Evolutionary conservation across 2,113 vertebrate species (phyloP), one percentile per base, ranked within the genome.

Genomic region (Amblyornis subalaris): DNA sequence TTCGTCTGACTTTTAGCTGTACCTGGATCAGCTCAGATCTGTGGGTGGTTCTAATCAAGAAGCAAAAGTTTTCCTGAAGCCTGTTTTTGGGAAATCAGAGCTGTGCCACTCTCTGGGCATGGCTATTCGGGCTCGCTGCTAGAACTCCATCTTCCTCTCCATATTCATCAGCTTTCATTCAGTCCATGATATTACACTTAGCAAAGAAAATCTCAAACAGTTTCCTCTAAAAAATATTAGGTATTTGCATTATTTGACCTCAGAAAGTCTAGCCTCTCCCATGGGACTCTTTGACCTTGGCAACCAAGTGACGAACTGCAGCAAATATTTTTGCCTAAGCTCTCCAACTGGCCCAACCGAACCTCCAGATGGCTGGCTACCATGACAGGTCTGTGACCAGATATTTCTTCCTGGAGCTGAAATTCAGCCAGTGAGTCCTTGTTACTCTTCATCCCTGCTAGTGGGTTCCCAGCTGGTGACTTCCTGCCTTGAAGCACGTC

Each of bases 81-180:
- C 16, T 70, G 10, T 45, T 79, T 79, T 38, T 38, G 54, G 11
- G 19, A 92, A 94, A 69, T 53, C 23, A 22, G 73, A 92, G 9
- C 44, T 0, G 0, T 1, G 3, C 5, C 14, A 50, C 26, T 31
- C 15, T 66, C 40, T 3, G 2, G 48, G 24, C 38, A 74, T 25
- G 25, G 57, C 23, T 64, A 22, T 44, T 85, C 19, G 54, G 33
- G 11, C 18, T 87, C 65, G 16, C 58, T 91, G 66, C 62, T 72
- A 64, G 36, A 82, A 67, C 44, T 29, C 42, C 28, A 29, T 90
- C 40, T 54, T 36, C n/a, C 17, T 57, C n/a, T 75, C 58, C 2
- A 6, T 28, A 65, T 70, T 73, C 38, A 35, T 14, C 29, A 47
- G 24, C 7, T 83, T 83, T 70, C 67, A 51, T 64, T 83, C 60